Conservation (phyloP, 64 coral and sea anemone species). For the Catalaphyllia jardinei region DNA sequence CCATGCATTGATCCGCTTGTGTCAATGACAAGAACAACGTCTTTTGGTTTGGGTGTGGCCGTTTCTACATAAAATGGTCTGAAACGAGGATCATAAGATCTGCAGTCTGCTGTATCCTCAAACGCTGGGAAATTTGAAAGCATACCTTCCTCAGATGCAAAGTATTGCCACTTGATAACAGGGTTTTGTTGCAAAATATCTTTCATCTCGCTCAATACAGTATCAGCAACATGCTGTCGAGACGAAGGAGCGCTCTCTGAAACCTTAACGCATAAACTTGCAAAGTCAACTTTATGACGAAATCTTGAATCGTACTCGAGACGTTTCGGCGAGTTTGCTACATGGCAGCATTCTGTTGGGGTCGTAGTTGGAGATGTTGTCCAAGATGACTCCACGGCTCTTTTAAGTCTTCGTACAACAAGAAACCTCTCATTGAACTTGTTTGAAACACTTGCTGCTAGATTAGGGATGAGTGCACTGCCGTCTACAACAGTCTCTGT, state of each 20-base stretch:
- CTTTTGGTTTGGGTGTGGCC: constrained; percentile 53
- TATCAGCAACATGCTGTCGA: neutral
- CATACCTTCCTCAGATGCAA: constrained; percentile 46
- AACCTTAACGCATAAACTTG: constrained; percentile 1
- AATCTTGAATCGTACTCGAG: constrained; percentile 53
- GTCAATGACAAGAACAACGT: constrained; percentile 71
- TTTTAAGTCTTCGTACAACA: constrained; percentile 11
- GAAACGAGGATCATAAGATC: constrained; percentile 60
- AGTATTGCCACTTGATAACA: constrained; percentile 55
- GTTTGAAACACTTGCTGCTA: neutral
- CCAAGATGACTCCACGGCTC: constrained; percentile 27
- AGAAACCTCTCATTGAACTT: constrained; percentile 25
- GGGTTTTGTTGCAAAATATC: constrained; percentile 19
- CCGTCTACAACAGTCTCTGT: neutral
- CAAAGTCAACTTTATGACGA: constrained; percentile 27
- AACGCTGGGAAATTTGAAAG: constrained; percentile 26
- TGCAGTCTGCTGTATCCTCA: neutral
- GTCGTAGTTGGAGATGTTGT: neutral
- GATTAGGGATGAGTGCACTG: neutral
- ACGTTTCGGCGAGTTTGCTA: neutral
- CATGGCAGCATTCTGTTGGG: constrained; percentile 44
- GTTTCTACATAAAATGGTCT: constrained; percentile 74
- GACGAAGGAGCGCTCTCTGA: neutral
- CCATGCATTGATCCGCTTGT: constrained; percentile 59
- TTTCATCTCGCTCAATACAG: constrained; percentile 26